These are phyloP conservation scores for Galerucella nymphaeae DNA, from an alignment of 2,888 invertebrate genomes.

Conservation along the genomic window DNA sequence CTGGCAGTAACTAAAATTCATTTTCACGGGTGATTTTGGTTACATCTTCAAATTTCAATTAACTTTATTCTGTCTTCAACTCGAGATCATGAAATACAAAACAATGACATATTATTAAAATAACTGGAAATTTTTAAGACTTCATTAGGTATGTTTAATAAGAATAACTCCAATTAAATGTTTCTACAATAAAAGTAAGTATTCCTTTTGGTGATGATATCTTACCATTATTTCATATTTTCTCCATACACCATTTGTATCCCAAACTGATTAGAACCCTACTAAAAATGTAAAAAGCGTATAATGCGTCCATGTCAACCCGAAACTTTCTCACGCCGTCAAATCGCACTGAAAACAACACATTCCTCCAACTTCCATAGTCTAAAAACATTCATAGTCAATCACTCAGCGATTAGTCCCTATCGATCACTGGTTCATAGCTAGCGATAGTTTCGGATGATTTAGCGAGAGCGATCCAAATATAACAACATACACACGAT, in stretches of 20 bases:
- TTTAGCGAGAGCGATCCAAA: constrained; percentile 28
- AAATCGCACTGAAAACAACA: constrained; percentile 45
- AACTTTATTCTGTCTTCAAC: too few relatives aligned
- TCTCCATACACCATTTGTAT: constrained; percentile 56
- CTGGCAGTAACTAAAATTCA: background rate
- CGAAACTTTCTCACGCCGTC: constrained; percentile 27
- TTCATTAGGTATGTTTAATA: constrained; percentile 2
- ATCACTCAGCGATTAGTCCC: constrained; percentile 37
- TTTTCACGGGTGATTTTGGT: too few relatives aligned
- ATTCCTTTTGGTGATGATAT: constrained; percentile 17
- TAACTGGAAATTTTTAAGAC: too few relatives aligned
- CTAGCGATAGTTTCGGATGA: constrained; percentile 17
- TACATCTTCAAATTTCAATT: too few relatives aligned
- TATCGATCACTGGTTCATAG: constrained; percentile 31
- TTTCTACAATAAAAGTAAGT: too few relatives aligned
- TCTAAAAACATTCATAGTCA: constrained; percentile 39
- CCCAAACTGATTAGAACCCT: constrained; percentile 53
- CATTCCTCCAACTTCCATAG: constrained; percentile 38
- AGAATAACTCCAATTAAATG: too few relatives aligned
- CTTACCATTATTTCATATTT: constrained; percentile 61
- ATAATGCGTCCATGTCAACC: constrained; percentile 53
- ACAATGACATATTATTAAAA: too few relatives aligned
- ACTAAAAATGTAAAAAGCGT: constrained; percentile 29
- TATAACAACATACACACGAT: constrained; percentile 36
- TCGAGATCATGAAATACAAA: too few relatives aligned